Evolutionary conservation across 2,797 vertebrate genomes (phyloP), one percentile per base, ranked within the genome.

Genomic region (Dromococcyx pavoninus): DNA sequence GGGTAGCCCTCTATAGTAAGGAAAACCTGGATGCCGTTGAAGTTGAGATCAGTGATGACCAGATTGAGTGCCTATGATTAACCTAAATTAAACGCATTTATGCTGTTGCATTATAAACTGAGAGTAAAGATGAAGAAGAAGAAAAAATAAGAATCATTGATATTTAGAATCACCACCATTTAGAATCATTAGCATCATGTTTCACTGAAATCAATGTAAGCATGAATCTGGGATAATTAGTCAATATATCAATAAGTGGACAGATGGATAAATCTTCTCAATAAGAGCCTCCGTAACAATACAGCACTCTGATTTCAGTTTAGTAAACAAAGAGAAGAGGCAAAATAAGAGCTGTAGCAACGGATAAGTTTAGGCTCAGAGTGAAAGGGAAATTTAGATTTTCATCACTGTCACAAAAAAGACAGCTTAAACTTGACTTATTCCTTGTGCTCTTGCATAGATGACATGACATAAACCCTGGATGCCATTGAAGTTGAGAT

Each of bases 101-200:
- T 64, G 30, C 22, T 53, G 33, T 51, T 79, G 41, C 48, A 66
- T 57, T 61, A 73, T 46, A 81, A 95, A 80, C 13, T 56, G 41
- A 37, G 32, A 76, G 25, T 12, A 71, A 66, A 78, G 74, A 79
- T 48, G 4, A 73, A 86, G 69, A 88, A 86, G 69, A 88, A 75
- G 30, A 58, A 93, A 54, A 82, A 6, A 3, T 5, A 91, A 70
- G 84, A 86, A 53, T 54, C 60, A 50, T 41, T 94, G 83, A 74
- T 54, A 73, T 94, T 91, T 86, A 80, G 84, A 86, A 56, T 54
- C 62, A 50, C 41, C 94, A 83, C 72, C 54, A 73, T 94, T 91
- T 83, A 80, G 33, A 88, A 92, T 58, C 65, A 71, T 17, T 67
- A 85, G 76, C 54, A 77, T 17, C 24, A 75, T n/a, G 39, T 82